phyloP scores from a whole-genome alignment of 2,797 vertebrate species.

The Champsocephalus esox region DNA sequence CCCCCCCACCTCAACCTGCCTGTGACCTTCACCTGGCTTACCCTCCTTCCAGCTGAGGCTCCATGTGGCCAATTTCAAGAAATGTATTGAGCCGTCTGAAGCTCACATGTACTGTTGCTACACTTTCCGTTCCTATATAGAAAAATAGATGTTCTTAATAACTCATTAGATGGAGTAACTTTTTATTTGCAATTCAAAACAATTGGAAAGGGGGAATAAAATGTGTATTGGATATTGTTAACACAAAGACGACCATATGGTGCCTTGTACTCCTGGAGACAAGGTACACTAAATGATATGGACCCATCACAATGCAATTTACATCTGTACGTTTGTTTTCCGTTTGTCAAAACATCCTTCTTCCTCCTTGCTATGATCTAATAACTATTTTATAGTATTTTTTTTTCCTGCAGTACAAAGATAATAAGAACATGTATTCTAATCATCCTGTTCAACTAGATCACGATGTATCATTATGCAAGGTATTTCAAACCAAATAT shows the following conservation, averaged over 20 bases:
- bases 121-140: background rate
- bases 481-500: slow-evolving; percentile 23
- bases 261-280: background rate
- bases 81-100: slow-evolving; percentile 25
- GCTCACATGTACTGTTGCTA: slow-evolving; percentile 4
- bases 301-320: no score
- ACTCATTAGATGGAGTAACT: background rate
- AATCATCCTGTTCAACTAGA: slow-evolving; percentile 11
- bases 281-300: slow-evolving; percentile 4
- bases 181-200: background rate
- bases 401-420: background rate
- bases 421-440: background rate
- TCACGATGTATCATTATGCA: background rate
- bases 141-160: slow-evolving; percentile 1
- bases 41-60: slow-evolving; percentile 25
- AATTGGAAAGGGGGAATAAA: background rate
- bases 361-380: background rate
- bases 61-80: background rate
- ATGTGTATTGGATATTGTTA: background rate
- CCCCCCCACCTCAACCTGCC: slow-evolving; percentile 1
- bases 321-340: no score
- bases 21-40: slow-evolving; percentile 44
- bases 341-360: no score
- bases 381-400: background rate
- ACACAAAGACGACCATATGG: background rate